Conservation (phyloP, 2,113 vertebrate species). For the Cyanoliseus patagonus region DNA sequence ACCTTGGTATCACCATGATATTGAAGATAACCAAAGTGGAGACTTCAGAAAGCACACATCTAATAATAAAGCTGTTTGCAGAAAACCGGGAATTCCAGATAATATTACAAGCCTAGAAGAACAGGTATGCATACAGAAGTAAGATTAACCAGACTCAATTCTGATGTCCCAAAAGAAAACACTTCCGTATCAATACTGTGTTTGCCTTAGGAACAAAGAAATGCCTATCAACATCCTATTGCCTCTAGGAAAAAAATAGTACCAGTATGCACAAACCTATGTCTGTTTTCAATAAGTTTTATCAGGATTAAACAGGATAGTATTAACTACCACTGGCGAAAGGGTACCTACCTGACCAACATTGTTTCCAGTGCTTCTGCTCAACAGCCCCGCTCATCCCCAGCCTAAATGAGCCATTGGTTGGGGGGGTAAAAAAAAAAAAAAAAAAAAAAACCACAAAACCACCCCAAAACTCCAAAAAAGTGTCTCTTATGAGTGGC, state of each 20-base stretch:
- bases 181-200: background rate
- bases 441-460: background rate
- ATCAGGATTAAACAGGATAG: background rate
- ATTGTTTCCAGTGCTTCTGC: background rate
- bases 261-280: rapidly evolving
- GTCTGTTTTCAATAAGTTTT: background rate
- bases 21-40: background rate
- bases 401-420: background rate
- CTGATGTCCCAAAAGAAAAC: background rate
- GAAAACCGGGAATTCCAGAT: background rate
- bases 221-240: background rate
- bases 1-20: background rate
- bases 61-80: slow-evolving; percentile 16
- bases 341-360: background rate
- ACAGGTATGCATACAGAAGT: background rate
- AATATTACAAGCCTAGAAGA: background rate
- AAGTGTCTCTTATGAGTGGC: background rate
- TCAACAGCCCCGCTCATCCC: background rate
- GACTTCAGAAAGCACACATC: background rate
- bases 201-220: background rate
- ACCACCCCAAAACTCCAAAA: rapidly evolving
- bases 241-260: background rate
- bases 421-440: background rate
- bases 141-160: background rate
- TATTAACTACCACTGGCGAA: background rate